These are phyloP conservation scores for Bombus confusus DNA, from an alignment of 1,140 invertebrate species.

Conservation along the genomic window DNA sequence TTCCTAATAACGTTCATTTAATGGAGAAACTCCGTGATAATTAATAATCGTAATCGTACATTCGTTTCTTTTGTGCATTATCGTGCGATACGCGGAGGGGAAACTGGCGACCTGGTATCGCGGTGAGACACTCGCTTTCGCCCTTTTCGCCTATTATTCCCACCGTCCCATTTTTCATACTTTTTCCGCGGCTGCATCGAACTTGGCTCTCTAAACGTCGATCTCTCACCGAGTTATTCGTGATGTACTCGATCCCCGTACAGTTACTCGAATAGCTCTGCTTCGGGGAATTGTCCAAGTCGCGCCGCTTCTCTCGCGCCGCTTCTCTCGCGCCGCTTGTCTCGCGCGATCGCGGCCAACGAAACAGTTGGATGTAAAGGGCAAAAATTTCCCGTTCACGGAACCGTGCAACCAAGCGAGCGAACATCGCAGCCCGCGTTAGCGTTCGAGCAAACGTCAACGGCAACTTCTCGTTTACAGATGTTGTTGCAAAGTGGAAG, in stretches of 20 bases:
- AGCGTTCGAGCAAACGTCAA: background rate
- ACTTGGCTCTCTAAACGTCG: background rate
- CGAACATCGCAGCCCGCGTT: background rate
- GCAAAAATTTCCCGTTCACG: background rate
- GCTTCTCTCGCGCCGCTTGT: no score
- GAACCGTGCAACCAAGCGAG: background rate
- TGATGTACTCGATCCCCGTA: background rate
- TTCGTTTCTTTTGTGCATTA: background rate
- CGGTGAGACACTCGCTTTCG: background rate
- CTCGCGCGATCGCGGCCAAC: no score
- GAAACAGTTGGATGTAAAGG: no score
- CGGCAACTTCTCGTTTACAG: constrained; percentile 32
- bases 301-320: no score
- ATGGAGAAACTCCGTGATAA: background rate
- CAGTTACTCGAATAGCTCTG: background rate
- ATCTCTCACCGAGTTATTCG: background rate
- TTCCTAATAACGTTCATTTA: background rate
- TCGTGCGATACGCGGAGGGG: background rate
- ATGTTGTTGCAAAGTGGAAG: constrained; percentile 15
- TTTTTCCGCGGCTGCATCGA: background rate
- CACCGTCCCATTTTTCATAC: constrained; percentile 7
- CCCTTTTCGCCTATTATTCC: background rate
- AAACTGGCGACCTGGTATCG: background rate
- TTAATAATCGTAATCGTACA: background rate
- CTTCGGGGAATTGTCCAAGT: background rate